A percentile compares a stretch with the other conserved stretches of the same genome.
phyloP scores from a whole-genome alignment of 2,113 vertebrate species.

The Trachemys scripta region DNA sequence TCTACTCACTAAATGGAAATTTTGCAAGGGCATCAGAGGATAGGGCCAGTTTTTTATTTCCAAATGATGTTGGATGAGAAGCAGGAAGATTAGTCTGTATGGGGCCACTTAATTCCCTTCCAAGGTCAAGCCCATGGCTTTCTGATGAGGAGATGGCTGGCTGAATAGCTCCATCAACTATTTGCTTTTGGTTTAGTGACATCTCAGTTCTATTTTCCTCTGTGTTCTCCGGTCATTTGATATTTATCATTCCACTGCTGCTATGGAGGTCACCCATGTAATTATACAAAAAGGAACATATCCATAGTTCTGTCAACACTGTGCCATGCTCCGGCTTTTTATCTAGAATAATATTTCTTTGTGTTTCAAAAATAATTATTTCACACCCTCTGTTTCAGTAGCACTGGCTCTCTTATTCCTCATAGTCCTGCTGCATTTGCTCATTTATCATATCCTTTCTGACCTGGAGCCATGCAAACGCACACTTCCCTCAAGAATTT shows the following conservation, averaged over 20 bases:
- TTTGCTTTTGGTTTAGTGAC: slow-evolving; percentile 46
- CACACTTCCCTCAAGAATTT: not conserved
- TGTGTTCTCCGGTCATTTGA: not conserved
- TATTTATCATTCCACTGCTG: slow-evolving; percentile 26
- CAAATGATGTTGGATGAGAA: slow-evolving; percentile 25
- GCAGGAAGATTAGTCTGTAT: slow-evolving; percentile 15
- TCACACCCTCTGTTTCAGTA: not conserved
- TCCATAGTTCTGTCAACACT: not conserved
- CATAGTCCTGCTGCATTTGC: not conserved
- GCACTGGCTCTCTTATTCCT: not conserved
- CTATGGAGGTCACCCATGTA: not conserved
- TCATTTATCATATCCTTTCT: not conserved
- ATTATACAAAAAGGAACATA: not conserved
- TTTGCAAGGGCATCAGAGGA: slow-evolving; percentile 9
- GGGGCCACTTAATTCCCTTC: slow-evolving; percentile 35
- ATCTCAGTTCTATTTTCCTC: slow-evolving; percentile 9
- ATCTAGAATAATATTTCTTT: not conserved
- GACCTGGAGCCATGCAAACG: not conserved
- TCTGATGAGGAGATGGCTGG: slow-evolving; percentile 28
- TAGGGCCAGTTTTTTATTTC: not conserved
- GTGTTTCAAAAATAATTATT: not conserved
- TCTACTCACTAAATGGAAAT: slow-evolving; percentile 3
- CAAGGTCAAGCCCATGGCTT: slow-evolving; percentile 26
- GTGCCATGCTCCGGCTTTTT: not conserved
- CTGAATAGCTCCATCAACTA: slow-evolving; percentile 31